phyloP scores from a whole-genome alignment of 1,140 invertebrate species.

The Nilaparvata lugens region DNA sequence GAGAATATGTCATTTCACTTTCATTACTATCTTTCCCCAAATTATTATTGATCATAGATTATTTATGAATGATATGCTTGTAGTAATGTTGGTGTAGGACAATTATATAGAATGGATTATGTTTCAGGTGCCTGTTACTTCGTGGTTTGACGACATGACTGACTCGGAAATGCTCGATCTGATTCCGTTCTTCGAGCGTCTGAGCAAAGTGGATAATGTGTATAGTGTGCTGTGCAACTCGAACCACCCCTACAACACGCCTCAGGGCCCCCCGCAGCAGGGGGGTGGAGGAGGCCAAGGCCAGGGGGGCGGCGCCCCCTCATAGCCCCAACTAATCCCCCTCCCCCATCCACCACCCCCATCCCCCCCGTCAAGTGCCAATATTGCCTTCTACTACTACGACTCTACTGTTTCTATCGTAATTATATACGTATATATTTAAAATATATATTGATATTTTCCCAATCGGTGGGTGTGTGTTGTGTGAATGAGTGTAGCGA shows the following conservation, averaged over 20 bases:
- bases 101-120: too few species aligned
- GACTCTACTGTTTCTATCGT: too few species aligned
- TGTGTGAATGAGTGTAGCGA: neutral
- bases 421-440: too few species aligned
- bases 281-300: neutral
- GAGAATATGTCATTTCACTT: too few species aligned
- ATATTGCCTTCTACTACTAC: constrained; percentile 21
- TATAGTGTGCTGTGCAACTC: constrained; percentile 86
- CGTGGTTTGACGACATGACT: constrained; percentile 96
- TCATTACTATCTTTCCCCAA: too few species aligned
- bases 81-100: too few species aligned
- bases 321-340: constrained; percentile 4
- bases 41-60: too few species aligned
- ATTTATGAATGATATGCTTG: too few species aligned
- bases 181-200: constrained; percentile 91
- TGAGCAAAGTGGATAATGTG: constrained; percentile 89
- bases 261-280: neutral
- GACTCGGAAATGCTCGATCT: constrained; percentile 90
- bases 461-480: neutral
- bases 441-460: too few species aligned
- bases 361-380: constrained; percentile 17
- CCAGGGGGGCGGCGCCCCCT: neutral
- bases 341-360: neutral
- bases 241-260: constrained; percentile 51
- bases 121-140: constrained; percentile 84